Percentiles rank a stretch among this genome's conserved stretches.
These are phyloP conservation scores for Cephalopterus ornatus DNA, from an alignment of 2,113 vertebrate genomes.

Conservation along the genomic window DNA sequence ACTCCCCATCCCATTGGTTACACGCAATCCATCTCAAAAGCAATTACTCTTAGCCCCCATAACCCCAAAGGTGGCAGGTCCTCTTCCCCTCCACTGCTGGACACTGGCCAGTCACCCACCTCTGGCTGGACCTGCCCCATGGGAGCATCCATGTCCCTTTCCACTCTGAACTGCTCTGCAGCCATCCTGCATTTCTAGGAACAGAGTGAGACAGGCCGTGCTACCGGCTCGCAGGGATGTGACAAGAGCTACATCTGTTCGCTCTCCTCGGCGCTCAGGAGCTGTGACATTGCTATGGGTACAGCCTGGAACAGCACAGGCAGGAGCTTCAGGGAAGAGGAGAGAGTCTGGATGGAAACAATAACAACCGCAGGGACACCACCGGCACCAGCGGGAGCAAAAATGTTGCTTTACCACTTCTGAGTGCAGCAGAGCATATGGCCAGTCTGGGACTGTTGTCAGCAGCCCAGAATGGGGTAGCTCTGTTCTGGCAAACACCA, in stretches of 20 bases:
- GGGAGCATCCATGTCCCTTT: neutral
- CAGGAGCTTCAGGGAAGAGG: slow-evolving; percentile 39
- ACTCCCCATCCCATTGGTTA: accelerated
- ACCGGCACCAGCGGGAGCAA: slow-evolving; percentile 53
- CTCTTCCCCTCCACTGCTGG: neutral
- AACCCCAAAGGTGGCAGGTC: neutral
- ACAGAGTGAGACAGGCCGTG: neutral
- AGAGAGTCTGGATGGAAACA: slow-evolving; percentile 22
- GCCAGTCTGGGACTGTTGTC: slow-evolving; percentile 64
- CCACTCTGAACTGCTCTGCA: accelerated
- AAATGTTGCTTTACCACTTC: slow-evolving; percentile 68
- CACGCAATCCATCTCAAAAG: neutral
- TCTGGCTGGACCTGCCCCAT: accelerated
- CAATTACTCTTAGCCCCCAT: accelerated
- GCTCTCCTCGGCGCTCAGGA: neutral
- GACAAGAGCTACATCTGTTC: slow-evolving; percentile 43
- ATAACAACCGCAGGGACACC: slow-evolving; percentile 37
- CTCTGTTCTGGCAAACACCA: slow-evolving; percentile 35
- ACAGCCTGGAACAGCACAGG: slow-evolving; percentile 4
- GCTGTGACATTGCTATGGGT: slow-evolving; percentile 3
- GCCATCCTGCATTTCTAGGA: neutral
- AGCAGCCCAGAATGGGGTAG: slow-evolving; percentile 63
- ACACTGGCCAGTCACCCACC: neutral
- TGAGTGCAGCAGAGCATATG: slow-evolving; percentile 68
- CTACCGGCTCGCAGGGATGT: neutral